These are phyloP conservation scores for Microctenopoma lineatum DNA, from an alignment of 2,797 vertebrate genomes.

Conservation along the genomic window DNA sequence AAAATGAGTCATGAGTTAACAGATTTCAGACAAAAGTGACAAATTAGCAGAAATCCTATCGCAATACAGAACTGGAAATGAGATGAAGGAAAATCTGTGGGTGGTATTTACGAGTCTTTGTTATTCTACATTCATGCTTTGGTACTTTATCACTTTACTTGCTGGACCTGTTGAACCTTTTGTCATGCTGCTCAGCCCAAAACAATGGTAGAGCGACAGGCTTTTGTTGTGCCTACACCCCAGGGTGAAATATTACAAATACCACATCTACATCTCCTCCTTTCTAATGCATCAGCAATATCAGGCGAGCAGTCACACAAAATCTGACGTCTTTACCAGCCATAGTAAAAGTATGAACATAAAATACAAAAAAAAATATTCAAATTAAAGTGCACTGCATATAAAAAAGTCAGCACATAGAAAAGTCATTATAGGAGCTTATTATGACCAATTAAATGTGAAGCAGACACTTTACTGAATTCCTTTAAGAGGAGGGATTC, in stretches of 20 bases:
- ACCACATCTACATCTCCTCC: slow-evolving; percentile 18
- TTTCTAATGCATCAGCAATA: background rate
- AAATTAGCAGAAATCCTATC: slow-evolving; percentile 16
- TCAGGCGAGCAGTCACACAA: slow-evolving; percentile 11
- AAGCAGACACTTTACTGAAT: background rate
- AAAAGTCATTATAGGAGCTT: background rate
- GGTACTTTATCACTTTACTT: slow-evolving; percentile 55
- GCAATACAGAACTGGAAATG: background rate
- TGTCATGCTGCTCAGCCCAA: slow-evolving; percentile 25
- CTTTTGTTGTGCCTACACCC: slow-evolving; percentile 27
- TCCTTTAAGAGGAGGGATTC: background rate
- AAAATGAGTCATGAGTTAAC: background rate
- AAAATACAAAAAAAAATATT: background rate
- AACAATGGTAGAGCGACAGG: slow-evolving; percentile 36
- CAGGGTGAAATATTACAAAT: slow-evolving; percentile 52
- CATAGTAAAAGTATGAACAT: background rate
- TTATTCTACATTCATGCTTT: slow-evolving; percentile 27
- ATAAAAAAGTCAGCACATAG: too few species aligned
- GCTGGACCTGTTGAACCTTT: slow-evolving; percentile 63
- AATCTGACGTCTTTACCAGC: slow-evolving; percentile 1
- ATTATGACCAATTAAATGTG: background rate
- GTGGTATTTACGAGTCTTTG: slow-evolving; percentile 5
- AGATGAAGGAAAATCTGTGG: background rate
- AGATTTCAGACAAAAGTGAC: background rate
- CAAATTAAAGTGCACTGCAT: background rate